A percentile compares a stretch with the other conserved stretches of the same genome.
Evolutionary conservation across 2,797 vertebrate genomes (phyloP).

Genomic region (Ciconia nigra): DNA sequence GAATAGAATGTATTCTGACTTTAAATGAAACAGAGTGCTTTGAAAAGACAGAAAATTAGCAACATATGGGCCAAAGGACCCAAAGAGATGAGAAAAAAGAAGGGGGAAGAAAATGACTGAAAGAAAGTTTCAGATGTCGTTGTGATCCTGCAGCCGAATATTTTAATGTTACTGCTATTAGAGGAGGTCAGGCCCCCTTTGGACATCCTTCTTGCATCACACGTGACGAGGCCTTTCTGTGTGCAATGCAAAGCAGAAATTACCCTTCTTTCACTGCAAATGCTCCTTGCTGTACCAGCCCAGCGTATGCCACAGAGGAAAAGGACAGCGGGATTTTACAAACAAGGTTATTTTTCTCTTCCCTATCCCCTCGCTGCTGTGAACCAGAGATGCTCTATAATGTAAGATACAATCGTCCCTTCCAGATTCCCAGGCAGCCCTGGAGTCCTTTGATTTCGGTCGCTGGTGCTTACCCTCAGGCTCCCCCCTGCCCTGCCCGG

Average conservation of each 20-base stretch:
- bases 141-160: conserved; percentile 27
- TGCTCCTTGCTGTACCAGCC: fast-evolving
- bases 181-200: neutral
- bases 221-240: neutral
- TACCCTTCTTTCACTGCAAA: neutral
- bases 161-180: neutral
- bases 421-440: neutral
- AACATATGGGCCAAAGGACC: conserved; percentile 78
- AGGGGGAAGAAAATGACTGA: conserved; percentile 33
- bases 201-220: neutral
- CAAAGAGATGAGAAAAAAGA: conserved; percentile 62
- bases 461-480: neutral
- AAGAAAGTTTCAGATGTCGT: conserved; percentile 62
- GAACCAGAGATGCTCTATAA: neutral
- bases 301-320: neutral
- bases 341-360: neutral
- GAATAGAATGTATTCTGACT: conserved; percentile 71
- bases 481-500: neutral
- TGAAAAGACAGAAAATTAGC: conserved; percentile 78
- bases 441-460: neutral
- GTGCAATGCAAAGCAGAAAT: neutral
- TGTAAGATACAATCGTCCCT: neutral
- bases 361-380: neutral
- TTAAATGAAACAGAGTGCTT: conserved; percentile 67
- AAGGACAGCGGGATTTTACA: neutral